Evolutionary conservation across 2,797 vertebrate species (phyloP).

Genomic region (Ctenopoma multispine): DNA sequence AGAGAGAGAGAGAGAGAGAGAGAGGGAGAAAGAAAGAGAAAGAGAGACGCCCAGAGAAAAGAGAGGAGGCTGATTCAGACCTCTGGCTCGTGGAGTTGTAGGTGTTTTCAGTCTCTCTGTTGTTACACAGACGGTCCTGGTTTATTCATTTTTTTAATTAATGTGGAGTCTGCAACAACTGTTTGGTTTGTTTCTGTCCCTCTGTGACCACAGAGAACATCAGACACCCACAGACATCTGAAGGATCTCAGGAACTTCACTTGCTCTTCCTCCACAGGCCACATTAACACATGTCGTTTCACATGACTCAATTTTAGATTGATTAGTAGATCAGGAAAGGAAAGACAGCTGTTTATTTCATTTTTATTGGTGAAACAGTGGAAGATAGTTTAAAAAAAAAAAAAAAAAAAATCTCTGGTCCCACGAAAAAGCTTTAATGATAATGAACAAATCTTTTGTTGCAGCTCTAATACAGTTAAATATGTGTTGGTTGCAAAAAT

Average conservation of each 20-base stretch:
- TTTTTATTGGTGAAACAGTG: too few relatives aligned
- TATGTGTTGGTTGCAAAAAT: too few relatives aligned
- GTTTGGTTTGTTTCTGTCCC: not conserved
- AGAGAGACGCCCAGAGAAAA: not conserved
- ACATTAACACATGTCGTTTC: not conserved
- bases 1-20: not conserved
- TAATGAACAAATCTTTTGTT: too few relatives aligned
- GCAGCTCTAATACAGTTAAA: too few relatives aligned
- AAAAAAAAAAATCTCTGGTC: too few relatives aligned
- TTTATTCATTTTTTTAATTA: constrained; percentile 15
- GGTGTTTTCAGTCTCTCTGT: constrained; percentile 33
- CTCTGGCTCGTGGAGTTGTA: constrained; percentile 36
- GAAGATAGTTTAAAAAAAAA: too few relatives aligned
- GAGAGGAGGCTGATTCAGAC: constrained; percentile 39
- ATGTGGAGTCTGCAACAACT: not conserved
- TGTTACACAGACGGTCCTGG: not conserved
- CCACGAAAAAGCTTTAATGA: too few relatives aligned
- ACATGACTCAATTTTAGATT: not conserved
- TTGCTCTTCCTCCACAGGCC: not conserved
- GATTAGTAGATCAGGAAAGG: too few relatives aligned
- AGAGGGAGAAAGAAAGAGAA: too few relatives aligned
- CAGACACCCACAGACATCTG: not conserved
- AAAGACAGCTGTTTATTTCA: too few relatives aligned
- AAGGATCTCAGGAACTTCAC: not conserved
- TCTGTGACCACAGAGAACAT: not conserved